These are phyloP conservation scores for Trachymyrmex cornetzi DNA, from an alignment of 1,140 invertebrate species.

Conservation along the genomic window DNA sequence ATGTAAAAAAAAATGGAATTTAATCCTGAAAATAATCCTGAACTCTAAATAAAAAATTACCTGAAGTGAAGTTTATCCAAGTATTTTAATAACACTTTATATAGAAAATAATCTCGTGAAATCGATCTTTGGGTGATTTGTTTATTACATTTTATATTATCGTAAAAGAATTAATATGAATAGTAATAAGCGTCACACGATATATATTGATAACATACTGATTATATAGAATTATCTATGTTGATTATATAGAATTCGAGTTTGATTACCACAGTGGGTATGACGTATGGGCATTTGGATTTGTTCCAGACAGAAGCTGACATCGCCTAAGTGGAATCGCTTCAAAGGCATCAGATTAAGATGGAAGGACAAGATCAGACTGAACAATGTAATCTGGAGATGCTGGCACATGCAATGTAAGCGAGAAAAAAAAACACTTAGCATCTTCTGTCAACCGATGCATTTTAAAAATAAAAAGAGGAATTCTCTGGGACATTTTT, in stretches of 20 bases:
- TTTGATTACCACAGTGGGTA: slow-evolving; percentile 66
- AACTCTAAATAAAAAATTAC: neutral
- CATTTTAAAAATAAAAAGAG: neutral
- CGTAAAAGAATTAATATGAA: neutral
- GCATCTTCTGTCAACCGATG: neutral
- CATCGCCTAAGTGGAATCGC: slow-evolving; percentile 99
- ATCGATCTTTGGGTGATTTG: neutral
- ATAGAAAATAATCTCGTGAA: neutral
- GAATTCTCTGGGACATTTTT: neutral
- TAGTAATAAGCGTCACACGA: neutral
- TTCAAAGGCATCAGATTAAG: slow-evolving; percentile 98
- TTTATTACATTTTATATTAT: neutral
- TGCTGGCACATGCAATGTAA: slow-evolving; percentile 99
- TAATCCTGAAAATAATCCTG: too few species aligned
- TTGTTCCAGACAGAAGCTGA: slow-evolving; percentile 96
- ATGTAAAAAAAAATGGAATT: neutral
- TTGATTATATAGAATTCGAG: neutral
- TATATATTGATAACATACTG: neutral
- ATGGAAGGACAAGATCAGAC: slow-evolving; percentile 99
- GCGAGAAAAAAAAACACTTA: slow-evolving; percentile 81
- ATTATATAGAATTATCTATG: neutral
- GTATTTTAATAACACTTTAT: neutral
- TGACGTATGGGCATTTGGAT: slow-evolving; percentile 79
- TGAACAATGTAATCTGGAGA: slow-evolving; percentile 99
- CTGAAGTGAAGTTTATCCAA: neutral